These are phyloP conservation scores for Burhinus bistriatus DNA, from an alignment of 2,113 vertebrate species.

Conservation along the genomic window DNA sequence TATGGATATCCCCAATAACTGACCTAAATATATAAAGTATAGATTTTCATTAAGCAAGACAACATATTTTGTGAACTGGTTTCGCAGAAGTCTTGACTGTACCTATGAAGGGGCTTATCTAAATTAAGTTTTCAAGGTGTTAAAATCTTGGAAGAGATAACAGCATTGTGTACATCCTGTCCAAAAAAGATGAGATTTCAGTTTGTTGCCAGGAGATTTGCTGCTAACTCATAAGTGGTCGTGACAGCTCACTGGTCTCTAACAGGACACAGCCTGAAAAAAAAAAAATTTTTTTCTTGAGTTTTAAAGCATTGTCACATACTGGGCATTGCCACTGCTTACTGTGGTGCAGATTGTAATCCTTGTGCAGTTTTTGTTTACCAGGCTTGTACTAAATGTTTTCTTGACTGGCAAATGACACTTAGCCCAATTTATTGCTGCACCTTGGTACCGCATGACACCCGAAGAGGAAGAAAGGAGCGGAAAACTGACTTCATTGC, in stretches of 20 bases:
- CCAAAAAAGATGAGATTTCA: background rate
- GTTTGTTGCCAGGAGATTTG: background rate
- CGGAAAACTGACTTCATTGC: background rate
- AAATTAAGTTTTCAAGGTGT: background rate
- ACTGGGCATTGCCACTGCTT: background rate
- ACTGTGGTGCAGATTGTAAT: background rate
- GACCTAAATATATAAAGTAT: background rate
- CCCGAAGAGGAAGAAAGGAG: background rate
- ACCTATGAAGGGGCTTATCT: background rate
- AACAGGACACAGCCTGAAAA: background rate
- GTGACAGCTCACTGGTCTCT: background rate
- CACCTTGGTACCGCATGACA: fast-evolving
- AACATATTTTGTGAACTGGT: background rate
- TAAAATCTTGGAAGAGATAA: background rate
- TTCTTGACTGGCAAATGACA: background rate
- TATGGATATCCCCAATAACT: background rate
- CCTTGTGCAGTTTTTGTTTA: background rate
- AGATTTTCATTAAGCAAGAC: background rate
- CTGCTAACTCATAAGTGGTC: background rate
- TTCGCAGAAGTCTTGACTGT: background rate
- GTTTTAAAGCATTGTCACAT: background rate
- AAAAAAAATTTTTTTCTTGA: background rate
- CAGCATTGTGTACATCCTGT: background rate
- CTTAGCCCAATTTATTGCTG: background rate
- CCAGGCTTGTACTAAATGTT: background rate